Percentiles rank a stretch among this genome's conserved stretches.
phyloP scores from a whole-genome alignment of 2,113 vertebrate species.

The Octodon degus region DNA sequence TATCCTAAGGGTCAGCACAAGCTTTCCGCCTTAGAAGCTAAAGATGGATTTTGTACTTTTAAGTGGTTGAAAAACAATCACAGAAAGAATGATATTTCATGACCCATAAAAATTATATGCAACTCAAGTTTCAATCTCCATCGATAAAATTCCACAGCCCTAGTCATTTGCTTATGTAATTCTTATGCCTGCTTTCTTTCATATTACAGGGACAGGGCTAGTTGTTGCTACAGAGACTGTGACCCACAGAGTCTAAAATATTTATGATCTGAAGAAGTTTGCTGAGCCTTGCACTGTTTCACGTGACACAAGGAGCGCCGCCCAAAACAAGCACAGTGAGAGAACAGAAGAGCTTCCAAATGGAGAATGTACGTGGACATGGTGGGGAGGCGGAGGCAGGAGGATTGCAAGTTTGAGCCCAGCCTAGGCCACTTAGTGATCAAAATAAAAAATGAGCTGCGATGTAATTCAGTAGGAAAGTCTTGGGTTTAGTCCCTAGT shows the following conservation, averaged over 20 bases:
- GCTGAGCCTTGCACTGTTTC: neutral
- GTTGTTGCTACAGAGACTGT: neutral
- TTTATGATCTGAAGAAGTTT: constrained; percentile 16
- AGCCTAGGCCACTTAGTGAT: neutral
- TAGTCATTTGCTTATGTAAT: neutral
- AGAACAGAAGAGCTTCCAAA: neutral
- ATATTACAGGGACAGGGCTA: neutral
- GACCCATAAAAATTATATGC: constrained; percentile 22
- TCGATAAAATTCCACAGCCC: neutral
- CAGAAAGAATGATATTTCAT: neutral
- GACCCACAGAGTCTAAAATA: neutral
- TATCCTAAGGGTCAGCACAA: constrained; percentile 45
- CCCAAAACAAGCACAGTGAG: constrained; percentile 6
- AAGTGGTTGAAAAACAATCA: neutral
- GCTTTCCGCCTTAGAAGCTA: constrained; percentile 22
- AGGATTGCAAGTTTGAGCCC: neutral
- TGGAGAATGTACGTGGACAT: neutral
- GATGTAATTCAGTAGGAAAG: neutral
- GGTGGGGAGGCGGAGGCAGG: neutral
- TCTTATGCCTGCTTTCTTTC: constrained; percentile 4
- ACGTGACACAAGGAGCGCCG: neutral
- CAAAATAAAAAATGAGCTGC: neutral
- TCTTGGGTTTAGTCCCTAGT: neutral
- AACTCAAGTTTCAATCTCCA: constrained; percentile 41
- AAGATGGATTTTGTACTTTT: neutral